Evolutionary conservation across 2,888 invertebrate genomes (phyloP).

Genomic region (Drosophila paucipuncta): DNA sequence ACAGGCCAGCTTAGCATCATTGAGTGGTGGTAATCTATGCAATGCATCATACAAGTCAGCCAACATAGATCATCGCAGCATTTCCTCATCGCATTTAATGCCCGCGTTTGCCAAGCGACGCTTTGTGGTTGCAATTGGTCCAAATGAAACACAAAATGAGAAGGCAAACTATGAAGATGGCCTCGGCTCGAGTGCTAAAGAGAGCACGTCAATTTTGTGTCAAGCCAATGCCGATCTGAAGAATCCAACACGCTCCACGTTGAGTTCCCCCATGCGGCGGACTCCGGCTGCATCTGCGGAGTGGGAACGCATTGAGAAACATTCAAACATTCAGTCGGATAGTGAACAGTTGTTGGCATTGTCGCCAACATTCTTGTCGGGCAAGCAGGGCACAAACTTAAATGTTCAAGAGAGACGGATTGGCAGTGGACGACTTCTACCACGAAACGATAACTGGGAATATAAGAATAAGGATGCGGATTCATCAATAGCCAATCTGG

Average conservation of each 20-base stretch:
- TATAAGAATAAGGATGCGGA: constrained; percentile 73
- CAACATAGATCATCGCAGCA: constrained; percentile 83
- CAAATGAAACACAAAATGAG: constrained; percentile 46
- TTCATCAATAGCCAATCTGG: constrained; percentile 8
- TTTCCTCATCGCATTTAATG: constrained; percentile 84
- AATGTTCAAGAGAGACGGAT: constrained; percentile 88
- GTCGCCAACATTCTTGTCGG: constrained; percentile 55
- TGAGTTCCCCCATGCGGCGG: constrained; percentile 19
- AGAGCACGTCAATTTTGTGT: not conserved
- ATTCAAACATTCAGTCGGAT: constrained; percentile 16
- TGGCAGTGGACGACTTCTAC: constrained; percentile 92
- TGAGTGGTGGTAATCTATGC: constrained; percentile 14
- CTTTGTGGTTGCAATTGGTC: constrained; percentile 51
- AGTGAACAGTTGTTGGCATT: constrained; percentile 49
- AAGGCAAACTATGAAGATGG: constrained; percentile 36
- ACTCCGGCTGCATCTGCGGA: constrained; percentile 13
- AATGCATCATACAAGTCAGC: constrained; percentile 55
- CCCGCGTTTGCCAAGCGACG: constrained; percentile 84
- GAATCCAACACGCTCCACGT: constrained; percentile 4
- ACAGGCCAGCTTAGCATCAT: constrained; percentile 2
- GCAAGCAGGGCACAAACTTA: constrained; percentile 32
- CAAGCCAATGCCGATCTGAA: constrained; percentile 10
- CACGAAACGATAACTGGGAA: constrained; percentile 87
- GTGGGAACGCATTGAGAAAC: constrained; percentile 49
- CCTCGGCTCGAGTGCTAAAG: not conserved